A percentile compares a stretch with the other conserved stretches of the same genome.
Conservation (phyloP, 1,140 invertebrate species). For the Pentalonia nigronervosa region DNA sequence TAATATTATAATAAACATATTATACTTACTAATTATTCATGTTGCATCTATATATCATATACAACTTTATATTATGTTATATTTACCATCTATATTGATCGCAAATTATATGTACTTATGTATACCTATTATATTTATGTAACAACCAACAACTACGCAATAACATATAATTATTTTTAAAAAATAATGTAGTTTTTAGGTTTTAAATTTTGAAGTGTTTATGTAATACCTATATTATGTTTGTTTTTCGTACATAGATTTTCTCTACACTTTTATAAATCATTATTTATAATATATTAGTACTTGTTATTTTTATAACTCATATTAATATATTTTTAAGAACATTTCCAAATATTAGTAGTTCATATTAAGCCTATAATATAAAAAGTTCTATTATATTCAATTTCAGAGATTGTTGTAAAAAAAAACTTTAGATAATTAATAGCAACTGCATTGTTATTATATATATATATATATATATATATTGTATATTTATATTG, state of each 20-base stretch:
- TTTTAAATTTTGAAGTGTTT: not conserved
- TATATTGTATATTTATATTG: no score
- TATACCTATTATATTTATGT: not conserved
- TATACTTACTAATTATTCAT: no score
- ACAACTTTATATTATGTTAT: not conserved
- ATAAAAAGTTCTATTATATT: not conserved
- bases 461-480: no score
- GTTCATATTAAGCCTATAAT: not conserved
- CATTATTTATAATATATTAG: not conserved
- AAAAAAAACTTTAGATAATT: not conserved
- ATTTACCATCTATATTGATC: not conserved
- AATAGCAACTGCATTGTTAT: not conserved
- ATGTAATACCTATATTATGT: constrained; percentile 12
- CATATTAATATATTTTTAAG: not conserved
- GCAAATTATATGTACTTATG: not conserved
- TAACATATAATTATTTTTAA: not conserved
- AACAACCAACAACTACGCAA: not conserved
- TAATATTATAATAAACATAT: no score
- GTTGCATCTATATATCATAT: no score
- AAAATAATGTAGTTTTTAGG: not conserved
- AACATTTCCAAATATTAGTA: not conserved
- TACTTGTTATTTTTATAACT: not conserved
- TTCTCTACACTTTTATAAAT: not conserved
- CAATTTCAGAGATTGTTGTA: not conserved
- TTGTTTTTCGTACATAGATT: not conserved